A percentile compares a stretch with the other conserved stretches of the same genome.
Conservation (phyloP, 2,113 vertebrate species). For the Pithys albifrons region DNA sequence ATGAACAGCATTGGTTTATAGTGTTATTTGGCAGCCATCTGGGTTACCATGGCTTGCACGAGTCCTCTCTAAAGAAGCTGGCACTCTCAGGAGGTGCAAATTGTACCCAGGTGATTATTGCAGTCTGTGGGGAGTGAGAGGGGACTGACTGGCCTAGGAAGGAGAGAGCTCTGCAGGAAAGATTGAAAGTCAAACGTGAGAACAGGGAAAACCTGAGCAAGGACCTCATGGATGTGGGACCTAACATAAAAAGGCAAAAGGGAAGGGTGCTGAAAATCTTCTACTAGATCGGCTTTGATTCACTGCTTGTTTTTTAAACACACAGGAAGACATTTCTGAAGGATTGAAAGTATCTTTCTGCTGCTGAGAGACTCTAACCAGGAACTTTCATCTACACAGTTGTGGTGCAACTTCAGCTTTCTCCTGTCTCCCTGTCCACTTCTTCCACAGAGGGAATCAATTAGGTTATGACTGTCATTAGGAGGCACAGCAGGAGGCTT, state of each 20-base stretch:
- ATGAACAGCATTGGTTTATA: rapidly evolving
- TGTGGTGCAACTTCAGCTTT: background rate
- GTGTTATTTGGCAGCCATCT: background rate
- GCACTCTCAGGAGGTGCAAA: background rate
- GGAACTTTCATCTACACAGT: background rate
- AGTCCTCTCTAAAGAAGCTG: background rate
- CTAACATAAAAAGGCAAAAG: background rate
- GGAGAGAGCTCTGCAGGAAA: background rate
- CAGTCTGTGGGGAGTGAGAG: background rate
- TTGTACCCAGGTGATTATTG: background rate
- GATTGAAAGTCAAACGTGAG: background rate
- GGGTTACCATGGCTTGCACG: background rate
- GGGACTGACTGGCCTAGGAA: background rate
- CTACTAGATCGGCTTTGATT: background rate
- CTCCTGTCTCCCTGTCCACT: background rate
- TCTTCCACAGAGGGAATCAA: background rate
- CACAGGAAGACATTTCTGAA: background rate
- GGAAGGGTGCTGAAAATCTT: background rate
- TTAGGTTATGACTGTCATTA: background rate
- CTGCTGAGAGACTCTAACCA: background rate
- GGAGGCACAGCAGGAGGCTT: background rate
- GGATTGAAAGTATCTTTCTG: background rate
- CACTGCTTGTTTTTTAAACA: background rate
- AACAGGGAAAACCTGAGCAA: background rate
- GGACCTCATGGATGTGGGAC: background rate